Evolutionary conservation across 64 coral and sea anemone genomes (phyloP).

Genomic region (Porites lutea): DNA sequence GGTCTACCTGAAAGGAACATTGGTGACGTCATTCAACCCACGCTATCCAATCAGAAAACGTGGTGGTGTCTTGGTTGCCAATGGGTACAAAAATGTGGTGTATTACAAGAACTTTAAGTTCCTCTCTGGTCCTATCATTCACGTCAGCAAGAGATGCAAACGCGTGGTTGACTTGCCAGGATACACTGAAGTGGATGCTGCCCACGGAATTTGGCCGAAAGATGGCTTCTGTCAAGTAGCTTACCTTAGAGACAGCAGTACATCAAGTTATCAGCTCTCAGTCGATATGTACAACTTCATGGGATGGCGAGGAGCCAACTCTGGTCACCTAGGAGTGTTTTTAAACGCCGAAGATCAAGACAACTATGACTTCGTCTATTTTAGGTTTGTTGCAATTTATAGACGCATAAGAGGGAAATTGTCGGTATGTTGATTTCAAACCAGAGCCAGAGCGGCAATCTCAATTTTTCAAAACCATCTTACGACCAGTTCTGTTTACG

Average conservation of each 20-base stretch:
- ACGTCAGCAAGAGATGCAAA: too few relatives aligned
- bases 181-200: constrained; percentile 10
- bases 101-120: constrained; percentile 41
- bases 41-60: constrained; percentile 44
- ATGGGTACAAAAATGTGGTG: constrained; percentile 57
- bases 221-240: constrained; percentile 20
- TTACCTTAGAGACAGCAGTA: neutral
- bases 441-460: too few relatives aligned
- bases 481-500: too few relatives aligned
- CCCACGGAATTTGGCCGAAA: neutral
- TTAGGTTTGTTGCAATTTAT: neutral
- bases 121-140: too few relatives aligned
- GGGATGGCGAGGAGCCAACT: neutral
- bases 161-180: neutral
- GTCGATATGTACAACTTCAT: constrained; percentile 27
- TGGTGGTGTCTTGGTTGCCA: constrained; percentile 60
- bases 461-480: too few relatives aligned
- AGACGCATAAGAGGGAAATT: too few relatives aligned
- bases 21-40: constrained; percentile 41
- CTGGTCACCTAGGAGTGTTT: neutral
- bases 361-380: neutral
- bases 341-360: constrained; percentile 29
- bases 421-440: too few relatives aligned
- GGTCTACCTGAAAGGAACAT: neutral
- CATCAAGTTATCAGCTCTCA: neutral